A percentile compares a stretch with the other conserved stretches of the same genome.
These are phyloP conservation scores for Drosophila lutescens DNA, from an alignment of 2,888 invertebrate genomes.

Conservation along the genomic window DNA sequence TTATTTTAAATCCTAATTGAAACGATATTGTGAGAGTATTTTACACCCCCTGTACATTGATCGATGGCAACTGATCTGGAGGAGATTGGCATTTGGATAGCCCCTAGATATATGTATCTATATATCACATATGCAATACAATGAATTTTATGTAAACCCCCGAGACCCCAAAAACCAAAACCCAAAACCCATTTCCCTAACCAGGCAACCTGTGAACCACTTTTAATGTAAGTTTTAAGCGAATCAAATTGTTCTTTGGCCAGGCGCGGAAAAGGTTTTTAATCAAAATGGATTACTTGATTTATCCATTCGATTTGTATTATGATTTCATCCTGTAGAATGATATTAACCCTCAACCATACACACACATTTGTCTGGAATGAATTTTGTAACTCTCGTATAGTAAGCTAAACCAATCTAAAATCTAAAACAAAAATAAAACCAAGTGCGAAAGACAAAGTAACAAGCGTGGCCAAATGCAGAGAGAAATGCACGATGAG, in stretches of 20 bases:
- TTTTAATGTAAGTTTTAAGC: slow-evolving; percentile 71
- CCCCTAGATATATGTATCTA: slow-evolving; percentile 24
- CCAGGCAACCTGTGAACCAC: slow-evolving; percentile 52
- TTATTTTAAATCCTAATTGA: slow-evolving; percentile 55
- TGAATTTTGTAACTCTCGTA: slow-evolving; percentile 69
- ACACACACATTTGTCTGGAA: slow-evolving; percentile 44
- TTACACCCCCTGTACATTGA: slow-evolving; percentile 17
- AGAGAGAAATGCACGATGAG: slow-evolving; percentile 45
- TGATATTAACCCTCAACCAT: slow-evolving; percentile 39
- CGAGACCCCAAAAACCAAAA: slow-evolving; percentile 5
- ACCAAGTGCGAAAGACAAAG: slow-evolving; percentile 66
- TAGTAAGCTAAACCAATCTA: slow-evolving; percentile 49
- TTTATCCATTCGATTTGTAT: slow-evolving; percentile 17
- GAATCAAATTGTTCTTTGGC: slow-evolving; percentile 20
- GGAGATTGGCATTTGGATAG: slow-evolving; percentile 6
- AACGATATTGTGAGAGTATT: slow-evolving; percentile 21
- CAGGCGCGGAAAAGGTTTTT: slow-evolving; percentile 6
- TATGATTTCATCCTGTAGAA: slow-evolving; percentile 32
- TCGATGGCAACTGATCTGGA: slow-evolving; percentile 13
- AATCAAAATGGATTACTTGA: slow-evolving; percentile 31
- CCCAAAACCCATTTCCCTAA: slow-evolving; percentile 33
- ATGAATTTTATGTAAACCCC: slow-evolving; percentile 35
- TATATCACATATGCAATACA: slow-evolving; percentile 27
- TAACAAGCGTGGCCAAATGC: slow-evolving; percentile 80
- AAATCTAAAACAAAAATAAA: slow-evolving; percentile 31